A percentile compares a stretch with the other conserved stretches of the same genome.
Conservation (phyloP, 1,140 invertebrate species). For the Drosophila kurseongensis region DNA sequence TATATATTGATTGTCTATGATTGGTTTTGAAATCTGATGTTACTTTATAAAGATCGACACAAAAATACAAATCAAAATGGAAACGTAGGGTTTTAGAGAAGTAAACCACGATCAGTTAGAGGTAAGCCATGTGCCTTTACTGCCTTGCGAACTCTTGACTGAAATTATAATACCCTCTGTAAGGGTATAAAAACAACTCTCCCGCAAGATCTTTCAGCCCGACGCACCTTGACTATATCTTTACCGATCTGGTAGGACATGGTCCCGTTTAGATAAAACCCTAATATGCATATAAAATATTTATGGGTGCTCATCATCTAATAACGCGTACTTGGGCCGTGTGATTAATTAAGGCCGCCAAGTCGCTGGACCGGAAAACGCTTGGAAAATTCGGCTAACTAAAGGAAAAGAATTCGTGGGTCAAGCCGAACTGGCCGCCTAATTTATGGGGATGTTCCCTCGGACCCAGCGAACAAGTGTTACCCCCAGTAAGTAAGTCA, state of each 20-base stretch:
- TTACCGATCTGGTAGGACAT: constrained; percentile 39
- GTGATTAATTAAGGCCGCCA: constrained; percentile 66
- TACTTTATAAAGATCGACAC: too few species aligned
- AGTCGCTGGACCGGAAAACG: constrained; percentile 63
- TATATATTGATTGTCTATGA: too few species aligned
- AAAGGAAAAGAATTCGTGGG: constrained; percentile 29
- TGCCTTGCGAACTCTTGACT: too few species aligned
- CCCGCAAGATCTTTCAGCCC: too few species aligned
- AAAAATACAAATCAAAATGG: too few species aligned
- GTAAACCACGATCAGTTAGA: too few species aligned
- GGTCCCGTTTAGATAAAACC: constrained; percentile 37
- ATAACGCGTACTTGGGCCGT: constrained; percentile 49
- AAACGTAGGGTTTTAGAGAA: too few species aligned
- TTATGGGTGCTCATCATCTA: constrained; percentile 36
- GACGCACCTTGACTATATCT: constrained; percentile 14
- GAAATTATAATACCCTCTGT: too few species aligned
- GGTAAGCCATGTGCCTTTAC: too few species aligned
- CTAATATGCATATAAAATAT: constrained; percentile 69
- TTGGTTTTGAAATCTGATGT: too few species aligned
- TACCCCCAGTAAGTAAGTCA: constrained; percentile 21
- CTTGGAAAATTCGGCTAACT: constrained; percentile 58
- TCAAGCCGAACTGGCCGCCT: constrained; percentile 4
- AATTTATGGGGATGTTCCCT: constrained; percentile 25
- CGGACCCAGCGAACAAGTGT: constrained; percentile 27
- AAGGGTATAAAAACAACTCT: too few species aligned